These are phyloP conservation scores for Uromys caudimaculatus DNA, from an alignment of 2,797 vertebrate species.

Conservation along the genomic window DNA sequence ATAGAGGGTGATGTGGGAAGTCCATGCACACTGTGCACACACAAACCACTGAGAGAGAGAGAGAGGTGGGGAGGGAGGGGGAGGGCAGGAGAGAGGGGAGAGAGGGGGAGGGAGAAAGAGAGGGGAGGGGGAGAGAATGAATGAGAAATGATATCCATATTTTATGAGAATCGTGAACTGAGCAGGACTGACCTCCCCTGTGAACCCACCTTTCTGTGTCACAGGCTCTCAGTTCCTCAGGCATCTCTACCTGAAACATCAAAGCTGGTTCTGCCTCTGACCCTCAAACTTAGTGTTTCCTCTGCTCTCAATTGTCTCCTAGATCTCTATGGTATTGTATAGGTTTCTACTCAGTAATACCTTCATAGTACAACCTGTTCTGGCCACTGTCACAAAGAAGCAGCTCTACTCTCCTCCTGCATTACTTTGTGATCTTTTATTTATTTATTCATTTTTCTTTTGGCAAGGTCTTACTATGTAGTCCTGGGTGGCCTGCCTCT, in stretches of 20 bases:
- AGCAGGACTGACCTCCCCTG: neutral
- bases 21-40: neutral
- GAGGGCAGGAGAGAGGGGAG: neutral
- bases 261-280: neutral
- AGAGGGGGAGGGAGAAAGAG: neutral
- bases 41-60: neutral
- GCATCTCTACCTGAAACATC: neutral
- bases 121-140: neutral
- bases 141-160: neutral
- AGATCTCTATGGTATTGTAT: neutral
- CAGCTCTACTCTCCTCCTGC: neutral
- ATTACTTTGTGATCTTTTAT: neutral
- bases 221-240: neutral
- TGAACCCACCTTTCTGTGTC: neutral
- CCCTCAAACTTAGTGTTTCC: neutral
- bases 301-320: neutral
- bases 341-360: neutral
- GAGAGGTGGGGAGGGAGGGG: no score
- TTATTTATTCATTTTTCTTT: neutral
- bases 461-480: neutral
- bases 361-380: neutral
- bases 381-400: neutral
- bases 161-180: neutral
- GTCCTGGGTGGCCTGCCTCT: neutral
- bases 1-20: neutral